These are phyloP conservation scores for Bellardia bayeri DNA, from an alignment of 2,888 invertebrate genomes.

Conservation along the genomic window DNA sequence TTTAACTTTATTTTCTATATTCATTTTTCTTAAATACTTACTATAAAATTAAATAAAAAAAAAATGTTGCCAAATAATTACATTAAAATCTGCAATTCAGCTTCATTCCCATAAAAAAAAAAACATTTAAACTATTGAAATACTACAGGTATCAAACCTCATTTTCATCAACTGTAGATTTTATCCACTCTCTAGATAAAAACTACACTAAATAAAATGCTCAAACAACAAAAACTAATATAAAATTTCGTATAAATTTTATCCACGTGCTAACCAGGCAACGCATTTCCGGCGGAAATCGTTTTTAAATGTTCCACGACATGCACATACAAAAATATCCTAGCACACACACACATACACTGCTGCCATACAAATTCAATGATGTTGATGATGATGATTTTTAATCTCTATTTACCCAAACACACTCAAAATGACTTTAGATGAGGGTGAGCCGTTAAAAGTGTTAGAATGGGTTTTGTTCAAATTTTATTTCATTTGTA, in stretches of 20 bases:
- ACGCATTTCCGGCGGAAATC: conserved; percentile 72
- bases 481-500: conserved; percentile 15
- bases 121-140: conserved; percentile 7
- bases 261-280: conserved; percentile 56
- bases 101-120: background rate
- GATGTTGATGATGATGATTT: conserved; percentile 49
- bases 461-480: background rate
- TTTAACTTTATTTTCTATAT: background rate
- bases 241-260: conserved; percentile 29
- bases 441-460: background rate
- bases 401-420: conserved; percentile 47
- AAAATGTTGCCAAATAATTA: background rate
- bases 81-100: background rate
- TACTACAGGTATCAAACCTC: background rate
- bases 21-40: too few relatives aligned
- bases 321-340: background rate
- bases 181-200: background rate
- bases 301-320: conserved; percentile 59
- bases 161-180: conserved; percentile 15
- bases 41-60: background rate
- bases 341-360: background rate
- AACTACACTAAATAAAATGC: conserved; percentile 16
- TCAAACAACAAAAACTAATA: background rate
- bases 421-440: conserved; percentile 15
- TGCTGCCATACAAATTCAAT: conserved; percentile 31